phyloP scores from a whole-genome alignment of 2,888 invertebrate genomes.

The Xanthia togata region DNA sequence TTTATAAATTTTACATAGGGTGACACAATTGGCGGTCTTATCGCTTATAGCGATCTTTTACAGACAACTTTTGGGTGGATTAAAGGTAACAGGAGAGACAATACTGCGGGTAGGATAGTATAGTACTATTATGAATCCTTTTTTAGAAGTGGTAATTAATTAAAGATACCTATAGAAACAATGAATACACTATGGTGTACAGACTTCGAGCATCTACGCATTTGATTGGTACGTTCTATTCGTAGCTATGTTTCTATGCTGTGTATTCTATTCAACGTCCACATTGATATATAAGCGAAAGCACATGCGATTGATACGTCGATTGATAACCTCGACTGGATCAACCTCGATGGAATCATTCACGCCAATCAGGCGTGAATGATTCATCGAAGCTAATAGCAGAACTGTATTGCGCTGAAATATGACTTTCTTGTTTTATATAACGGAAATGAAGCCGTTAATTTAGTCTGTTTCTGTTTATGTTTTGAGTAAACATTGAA shows the following conservation, averaged over 20 bases:
- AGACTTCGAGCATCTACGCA: not conserved
- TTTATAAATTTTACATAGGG: too few relatives aligned
- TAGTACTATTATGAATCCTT: too few relatives aligned
- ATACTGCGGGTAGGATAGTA: too few relatives aligned
- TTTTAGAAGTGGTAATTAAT: not conserved
- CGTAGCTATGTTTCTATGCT: not conserved
- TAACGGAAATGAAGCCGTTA: not conserved
- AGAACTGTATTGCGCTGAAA: constrained; percentile 21
- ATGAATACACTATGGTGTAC: not conserved
- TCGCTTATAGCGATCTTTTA: too few relatives aligned
- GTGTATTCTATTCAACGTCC: constrained; percentile 7
- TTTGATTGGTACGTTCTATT: constrained; percentile 1
- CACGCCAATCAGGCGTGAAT: too few relatives aligned
- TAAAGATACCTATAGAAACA: not conserved
- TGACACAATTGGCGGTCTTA: too few relatives aligned
- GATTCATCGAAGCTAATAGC: constrained; percentile 50
- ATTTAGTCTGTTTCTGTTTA: constrained; percentile 11
- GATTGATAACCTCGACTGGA: constrained; percentile 53
- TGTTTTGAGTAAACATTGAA: constrained; percentile 22
- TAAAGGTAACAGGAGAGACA: too few relatives aligned
- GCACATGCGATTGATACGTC: constrained; percentile 51
- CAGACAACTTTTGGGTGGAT: too few relatives aligned
- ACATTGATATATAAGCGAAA: constrained; percentile 31
- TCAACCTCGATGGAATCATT: too few relatives aligned
- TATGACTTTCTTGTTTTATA: constrained; percentile 38